A percentile compares a stretch with the other conserved stretches of the same genome.
phyloP scores from a whole-genome alignment of 1,140 invertebrate genomes.

The Mizuhopecten yessoensis region DNA sequence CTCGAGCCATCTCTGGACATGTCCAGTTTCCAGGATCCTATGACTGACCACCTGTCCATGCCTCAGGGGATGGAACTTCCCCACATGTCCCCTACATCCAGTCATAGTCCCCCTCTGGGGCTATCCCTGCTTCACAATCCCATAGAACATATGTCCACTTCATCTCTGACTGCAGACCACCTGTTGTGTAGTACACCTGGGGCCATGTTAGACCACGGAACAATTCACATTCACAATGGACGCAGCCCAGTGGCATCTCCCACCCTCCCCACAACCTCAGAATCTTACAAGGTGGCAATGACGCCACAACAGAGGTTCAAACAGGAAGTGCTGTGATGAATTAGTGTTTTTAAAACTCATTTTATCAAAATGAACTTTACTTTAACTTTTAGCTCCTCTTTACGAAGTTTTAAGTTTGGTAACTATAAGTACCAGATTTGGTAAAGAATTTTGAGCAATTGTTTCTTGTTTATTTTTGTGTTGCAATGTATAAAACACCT shows the following conservation, averaged over 20 bases:
- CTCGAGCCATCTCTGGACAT: slow-evolving; percentile 48
- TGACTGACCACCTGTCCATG: slow-evolving; percentile 9
- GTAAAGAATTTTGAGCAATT: neutral
- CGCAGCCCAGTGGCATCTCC: slow-evolving; percentile 57
- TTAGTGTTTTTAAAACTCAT: neutral
- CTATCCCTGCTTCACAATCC: slow-evolving; percentile 29
- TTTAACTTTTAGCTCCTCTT: neutral
- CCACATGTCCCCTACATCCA: slow-evolving; percentile 49
- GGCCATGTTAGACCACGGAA: slow-evolving; percentile 43
- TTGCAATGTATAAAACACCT: neutral
- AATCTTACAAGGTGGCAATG: slow-evolving; percentile 53
- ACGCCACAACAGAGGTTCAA: slow-evolving; percentile 55
- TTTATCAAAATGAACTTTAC: neutral
- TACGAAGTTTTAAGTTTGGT: neutral
- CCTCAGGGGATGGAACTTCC: slow-evolving; percentile 24
- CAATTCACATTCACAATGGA: slow-evolving; percentile 46
- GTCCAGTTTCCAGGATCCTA: slow-evolving; percentile 1
- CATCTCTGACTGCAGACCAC: slow-evolving; percentile 55
- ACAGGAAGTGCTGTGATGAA: slow-evolving; percentile 61
- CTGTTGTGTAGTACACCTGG: slow-evolving; percentile 47
- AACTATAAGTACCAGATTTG: neutral
- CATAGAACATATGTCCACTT: slow-evolving; percentile 54
- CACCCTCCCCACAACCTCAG: slow-evolving; percentile 44
- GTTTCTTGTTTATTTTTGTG: too few relatives aligned
- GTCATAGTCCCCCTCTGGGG: slow-evolving; percentile 53